These are phyloP conservation scores for Oreotragus oreotragus DNA, from an alignment of 2,113 vertebrate species.

Conservation along the genomic window DNA sequence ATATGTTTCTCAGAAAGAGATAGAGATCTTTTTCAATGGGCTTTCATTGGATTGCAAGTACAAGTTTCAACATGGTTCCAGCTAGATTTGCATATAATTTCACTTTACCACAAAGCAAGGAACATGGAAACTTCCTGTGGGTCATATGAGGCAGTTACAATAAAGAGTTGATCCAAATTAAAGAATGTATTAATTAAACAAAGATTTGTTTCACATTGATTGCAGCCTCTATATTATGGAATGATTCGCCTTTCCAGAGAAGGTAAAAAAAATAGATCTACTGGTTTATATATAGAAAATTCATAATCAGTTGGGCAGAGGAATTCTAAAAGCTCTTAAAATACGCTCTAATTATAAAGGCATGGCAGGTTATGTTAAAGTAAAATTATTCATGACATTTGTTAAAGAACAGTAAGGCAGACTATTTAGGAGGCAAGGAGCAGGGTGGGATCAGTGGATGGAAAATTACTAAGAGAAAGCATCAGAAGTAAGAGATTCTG, in stretches of 20 bases:
- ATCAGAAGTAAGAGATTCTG: not conserved
- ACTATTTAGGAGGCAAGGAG: not conserved
- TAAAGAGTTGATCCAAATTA: not conserved
- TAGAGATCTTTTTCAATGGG: not conserved
- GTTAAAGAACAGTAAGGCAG: not conserved
- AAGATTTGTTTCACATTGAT: too few species aligned
- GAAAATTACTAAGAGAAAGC: not conserved
- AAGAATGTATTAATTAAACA: not conserved
- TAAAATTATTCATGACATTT: not conserved
- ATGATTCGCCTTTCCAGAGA: not conserved
- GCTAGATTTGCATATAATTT: not conserved
- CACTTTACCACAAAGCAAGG: not conserved
- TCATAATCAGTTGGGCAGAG: not conserved
- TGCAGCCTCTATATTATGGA: not conserved
- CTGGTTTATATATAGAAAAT: not conserved
- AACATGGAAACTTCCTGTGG: not conserved
- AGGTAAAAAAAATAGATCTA: not conserved
- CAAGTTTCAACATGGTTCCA: not conserved
- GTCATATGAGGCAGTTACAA: rapidly evolving
- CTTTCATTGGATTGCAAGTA: not conserved
- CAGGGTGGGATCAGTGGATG: too few species aligned
- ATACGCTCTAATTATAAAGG: not conserved
- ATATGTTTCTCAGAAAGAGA: not conserved
- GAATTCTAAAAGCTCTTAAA: not conserved
- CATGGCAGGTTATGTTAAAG: not conserved